Percentiles rank a stretch among this genome's conserved stretches.
These are phyloP conservation scores for Cheiracanthium punctorium DNA, from an alignment of 2,888 invertebrate species.

Conservation along the genomic window DNA sequence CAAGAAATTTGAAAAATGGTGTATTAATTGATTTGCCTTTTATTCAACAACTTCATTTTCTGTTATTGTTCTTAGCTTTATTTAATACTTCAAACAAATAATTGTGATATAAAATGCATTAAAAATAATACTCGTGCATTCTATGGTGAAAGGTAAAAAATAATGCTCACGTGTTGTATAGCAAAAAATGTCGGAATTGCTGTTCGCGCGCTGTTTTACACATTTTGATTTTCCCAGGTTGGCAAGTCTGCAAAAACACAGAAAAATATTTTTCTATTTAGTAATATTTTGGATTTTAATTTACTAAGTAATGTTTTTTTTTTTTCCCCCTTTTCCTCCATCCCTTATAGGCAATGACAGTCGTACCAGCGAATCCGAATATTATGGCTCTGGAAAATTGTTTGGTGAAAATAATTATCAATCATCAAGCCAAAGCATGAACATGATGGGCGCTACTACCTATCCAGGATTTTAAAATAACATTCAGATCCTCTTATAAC, in stretches of 20 bases:
- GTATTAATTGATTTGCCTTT: too few relatives aligned
- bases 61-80: too few relatives aligned
- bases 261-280: background rate
- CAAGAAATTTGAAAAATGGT: too few relatives aligned
- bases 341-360: slow-evolving; percentile 6
- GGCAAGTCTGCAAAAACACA: background rate
- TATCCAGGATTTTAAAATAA: slow-evolving; percentile 60
- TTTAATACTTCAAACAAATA: too few relatives aligned
- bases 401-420: slow-evolving; percentile 59
- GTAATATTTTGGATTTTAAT: background rate
- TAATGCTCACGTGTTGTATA: too few relatives aligned
- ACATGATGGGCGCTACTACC: slow-evolving; percentile 64
- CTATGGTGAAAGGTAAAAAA: too few relatives aligned
- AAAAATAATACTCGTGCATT: too few relatives aligned
- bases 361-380: slow-evolving; percentile 45
- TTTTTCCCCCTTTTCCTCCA: background rate
- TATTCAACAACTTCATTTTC: too few relatives aligned
- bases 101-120: too few relatives aligned
- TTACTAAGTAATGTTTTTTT: background rate
- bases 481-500: too few relatives aligned
- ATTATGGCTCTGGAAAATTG: slow-evolving; percentile 61
- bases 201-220: too few relatives aligned
- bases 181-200: too few relatives aligned
- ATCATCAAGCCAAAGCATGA: slow-evolving; percentile 44
- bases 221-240: background rate